Evolutionary conservation across 1,140 invertebrate genomes (phyloP).

Genomic region (Drosophila navojoa): DNA sequence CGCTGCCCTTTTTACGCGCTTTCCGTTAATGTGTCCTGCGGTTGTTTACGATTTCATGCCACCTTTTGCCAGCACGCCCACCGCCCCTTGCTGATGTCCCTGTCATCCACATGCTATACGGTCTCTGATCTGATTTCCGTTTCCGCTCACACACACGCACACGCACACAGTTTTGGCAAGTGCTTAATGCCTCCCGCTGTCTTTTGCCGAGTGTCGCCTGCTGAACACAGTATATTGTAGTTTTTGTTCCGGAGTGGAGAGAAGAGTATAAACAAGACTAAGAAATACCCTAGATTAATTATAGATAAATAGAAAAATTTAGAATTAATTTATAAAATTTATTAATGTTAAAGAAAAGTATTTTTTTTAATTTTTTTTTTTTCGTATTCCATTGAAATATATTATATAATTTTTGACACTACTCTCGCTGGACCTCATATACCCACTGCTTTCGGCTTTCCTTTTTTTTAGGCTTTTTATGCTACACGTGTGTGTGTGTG

Average conservation of each 20-base stretch:
- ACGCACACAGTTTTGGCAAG: not conserved
- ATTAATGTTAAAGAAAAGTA: not conserved
- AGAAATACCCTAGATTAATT: slow-evolving; percentile 9
- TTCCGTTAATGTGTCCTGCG: slow-evolving; percentile 49
- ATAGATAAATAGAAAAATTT: no score
- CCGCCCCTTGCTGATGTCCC: not conserved
- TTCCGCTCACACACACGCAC: slow-evolving; percentile 22
- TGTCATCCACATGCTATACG: not conserved
- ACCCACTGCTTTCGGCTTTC: no score
- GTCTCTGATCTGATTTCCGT: slow-evolving; percentile 61
- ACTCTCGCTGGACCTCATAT: no score
- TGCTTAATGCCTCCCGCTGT: slow-evolving; percentile 53
- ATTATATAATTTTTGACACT: no score
- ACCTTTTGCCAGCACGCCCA: slow-evolving; percentile 15
- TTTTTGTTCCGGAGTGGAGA: slow-evolving; percentile 43
- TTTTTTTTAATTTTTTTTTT: not conserved
- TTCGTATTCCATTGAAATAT: no score
- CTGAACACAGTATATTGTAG: slow-evolving; percentile 55
- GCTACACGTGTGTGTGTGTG: slow-evolving; percentile 30
- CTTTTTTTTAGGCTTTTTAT: not conserved
- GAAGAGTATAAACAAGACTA: not conserved
- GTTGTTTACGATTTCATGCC: slow-evolving; percentile 49
- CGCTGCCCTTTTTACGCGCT: slow-evolving; percentile 44
- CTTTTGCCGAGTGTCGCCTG: slow-evolving; percentile 40
- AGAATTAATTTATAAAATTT: no score